Percentiles rank a stretch among this genome's conserved stretches.
phyloP scores from a whole-genome alignment of 2,113 vertebrate genomes.

The Notarius lentiginosus region DNA sequence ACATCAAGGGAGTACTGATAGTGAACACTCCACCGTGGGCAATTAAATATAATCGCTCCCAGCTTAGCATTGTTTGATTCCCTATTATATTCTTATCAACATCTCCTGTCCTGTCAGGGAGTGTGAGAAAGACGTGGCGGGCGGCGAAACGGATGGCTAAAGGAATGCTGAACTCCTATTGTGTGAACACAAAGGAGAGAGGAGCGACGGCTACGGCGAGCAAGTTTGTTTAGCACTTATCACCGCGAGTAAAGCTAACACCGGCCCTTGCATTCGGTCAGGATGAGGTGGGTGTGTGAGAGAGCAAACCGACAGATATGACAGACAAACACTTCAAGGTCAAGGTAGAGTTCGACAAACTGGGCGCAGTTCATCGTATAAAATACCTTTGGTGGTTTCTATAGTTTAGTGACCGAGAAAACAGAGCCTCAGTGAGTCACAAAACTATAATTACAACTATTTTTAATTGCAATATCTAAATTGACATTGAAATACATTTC shows the following conservation, averaged over 20 bases:
- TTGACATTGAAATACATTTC: background rate
- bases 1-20: conserved; percentile 64
- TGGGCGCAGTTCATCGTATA: conserved; percentile 48
- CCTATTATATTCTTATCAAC: conserved; percentile 75
- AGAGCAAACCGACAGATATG: conserved; percentile 68
- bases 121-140: conserved; percentile 48
- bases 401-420: background rate
- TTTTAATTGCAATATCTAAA: background rate
- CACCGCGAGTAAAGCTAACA: conserved; percentile 64
- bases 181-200: conserved; percentile 55
- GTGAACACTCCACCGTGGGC: conserved; percentile 49
- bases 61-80: conserved; percentile 74
- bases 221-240: conserved; percentile 66
- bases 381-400: background rate
- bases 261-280: conserved; percentile 63
- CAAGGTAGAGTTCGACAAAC: conserved; percentile 70
- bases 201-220: conserved; percentile 50
- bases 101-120: conserved; percentile 57
- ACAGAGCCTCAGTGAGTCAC: background rate
- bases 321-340: conserved; percentile 69
- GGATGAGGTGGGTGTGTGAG: conserved; percentile 54
- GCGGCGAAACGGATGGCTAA: conserved; percentile 45
- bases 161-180: conserved; percentile 60
- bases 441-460: background rate
- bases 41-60: conserved; percentile 70